Conservation (phyloP, 2,113 vertebrate genomes). For the Aplodontia rufa region DNA sequence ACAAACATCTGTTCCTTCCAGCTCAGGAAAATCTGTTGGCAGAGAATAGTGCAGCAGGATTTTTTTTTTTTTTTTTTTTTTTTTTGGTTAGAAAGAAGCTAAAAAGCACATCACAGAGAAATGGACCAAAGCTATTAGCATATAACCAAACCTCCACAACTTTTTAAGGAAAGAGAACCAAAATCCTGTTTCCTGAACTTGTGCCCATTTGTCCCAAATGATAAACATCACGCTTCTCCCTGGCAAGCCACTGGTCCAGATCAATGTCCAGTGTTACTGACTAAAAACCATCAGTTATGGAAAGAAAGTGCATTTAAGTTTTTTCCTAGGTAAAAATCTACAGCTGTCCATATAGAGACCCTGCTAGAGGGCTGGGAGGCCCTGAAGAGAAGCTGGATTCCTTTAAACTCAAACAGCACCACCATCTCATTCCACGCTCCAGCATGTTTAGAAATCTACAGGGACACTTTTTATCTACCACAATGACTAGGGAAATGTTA, state of each 20-base stretch:
- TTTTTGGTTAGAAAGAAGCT: not conserved
- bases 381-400: constrained; percentile 48
- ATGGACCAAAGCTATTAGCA: not conserved
- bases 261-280: not conserved
- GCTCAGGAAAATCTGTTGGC: constrained; percentile 63
- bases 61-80: not conserved
- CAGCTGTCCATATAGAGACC: not conserved
- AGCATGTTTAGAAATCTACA: not conserved
- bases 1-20: constrained; percentile 69
- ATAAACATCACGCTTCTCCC: not conserved
- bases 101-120: constrained; percentile 42
- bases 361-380: not conserved
- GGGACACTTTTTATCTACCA: not conserved
- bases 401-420: not conserved
- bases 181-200: not conserved
- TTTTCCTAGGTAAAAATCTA: not conserved
- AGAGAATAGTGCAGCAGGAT: constrained; percentile 53
- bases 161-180: not conserved
- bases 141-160: not conserved
- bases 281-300: not conserved
- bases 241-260: not conserved
- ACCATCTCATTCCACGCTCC: not conserved
- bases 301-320: not conserved
- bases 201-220: not conserved
- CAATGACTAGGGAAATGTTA: not conserved